Evolutionary conservation across 2,888 invertebrate species (phyloP).

Genomic region (Sceliomorpha sp.): DNA sequence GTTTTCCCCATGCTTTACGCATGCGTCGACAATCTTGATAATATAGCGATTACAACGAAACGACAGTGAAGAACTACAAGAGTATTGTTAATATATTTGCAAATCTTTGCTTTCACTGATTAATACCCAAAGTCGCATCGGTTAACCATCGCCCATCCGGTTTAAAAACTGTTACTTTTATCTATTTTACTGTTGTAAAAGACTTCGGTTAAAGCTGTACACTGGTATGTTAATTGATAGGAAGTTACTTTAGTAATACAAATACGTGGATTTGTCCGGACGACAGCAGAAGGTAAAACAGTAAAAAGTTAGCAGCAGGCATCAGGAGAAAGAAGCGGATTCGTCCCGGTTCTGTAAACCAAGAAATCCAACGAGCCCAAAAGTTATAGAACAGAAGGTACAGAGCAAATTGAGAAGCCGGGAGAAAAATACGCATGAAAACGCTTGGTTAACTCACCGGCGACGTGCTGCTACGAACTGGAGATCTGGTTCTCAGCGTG

Average conservation of each 20-base stretch:
- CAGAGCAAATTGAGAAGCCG: too few relatives aligned
- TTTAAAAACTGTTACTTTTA: constrained; percentile 7
- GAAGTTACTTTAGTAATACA: constrained; percentile 61
- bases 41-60: too few relatives aligned
- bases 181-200: not conserved
- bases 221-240: constrained; percentile 20
- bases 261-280: constrained; percentile 69
- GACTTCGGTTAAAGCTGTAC: constrained; percentile 13
- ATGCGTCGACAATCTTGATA: too few relatives aligned
- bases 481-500: constrained; percentile 81
- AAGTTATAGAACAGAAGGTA: constrained; percentile 1
- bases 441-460: constrained; percentile 75
- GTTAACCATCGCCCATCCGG: too few relatives aligned
- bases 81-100: too few relatives aligned
- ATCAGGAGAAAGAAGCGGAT: constrained; percentile 77
- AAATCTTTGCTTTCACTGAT: too few relatives aligned
- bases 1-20: too few relatives aligned
- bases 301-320: constrained; percentile 77
- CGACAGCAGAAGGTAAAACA: constrained; percentile 75
- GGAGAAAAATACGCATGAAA: constrained; percentile 5
- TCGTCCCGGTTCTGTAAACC: constrained; percentile 75
- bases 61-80: too few relatives aligned
- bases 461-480: constrained; percentile 75
- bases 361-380: constrained; percentile 43
- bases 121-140: too few relatives aligned